Evolutionary conservation across 2,888 invertebrate genomes (phyloP).

Genomic region (Heliconius ismenius): DNA sequence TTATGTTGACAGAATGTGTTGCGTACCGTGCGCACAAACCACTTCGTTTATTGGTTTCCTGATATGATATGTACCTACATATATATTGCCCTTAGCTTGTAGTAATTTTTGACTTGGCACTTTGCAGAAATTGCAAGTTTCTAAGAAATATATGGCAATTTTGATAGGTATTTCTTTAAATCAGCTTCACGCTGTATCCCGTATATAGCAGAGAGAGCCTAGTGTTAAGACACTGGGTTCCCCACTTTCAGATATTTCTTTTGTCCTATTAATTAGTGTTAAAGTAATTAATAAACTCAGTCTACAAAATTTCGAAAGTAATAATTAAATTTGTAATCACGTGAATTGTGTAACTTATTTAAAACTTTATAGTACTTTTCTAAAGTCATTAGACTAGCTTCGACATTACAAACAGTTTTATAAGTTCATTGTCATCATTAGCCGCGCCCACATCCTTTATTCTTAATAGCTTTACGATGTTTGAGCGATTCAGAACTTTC

Average conservation of each 20-base stretch:
- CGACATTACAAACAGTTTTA: slow-evolving; percentile 33
- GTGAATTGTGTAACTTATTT: not conserved
- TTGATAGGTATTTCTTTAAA: not conserved
- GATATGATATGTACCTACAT: slow-evolving; percentile 12
- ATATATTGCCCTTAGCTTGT: too few species aligned
- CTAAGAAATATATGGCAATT: not conserved
- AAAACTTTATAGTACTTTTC: slow-evolving; percentile 3
- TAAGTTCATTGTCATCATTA: slow-evolving; percentile 41
- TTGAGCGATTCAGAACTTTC: slow-evolving; percentile 34
- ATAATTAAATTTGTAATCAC: not conserved
- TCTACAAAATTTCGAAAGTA: not conserved
- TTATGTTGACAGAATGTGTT: slow-evolving; percentile 45
- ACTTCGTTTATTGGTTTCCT: slow-evolving; percentile 32
- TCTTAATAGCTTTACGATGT: slow-evolving; percentile 38
- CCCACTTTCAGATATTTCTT: too few species aligned
- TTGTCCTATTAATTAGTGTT: too few species aligned
- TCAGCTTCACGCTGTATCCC: too few species aligned
- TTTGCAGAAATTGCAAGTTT: not conserved
- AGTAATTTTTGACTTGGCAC: not conserved
- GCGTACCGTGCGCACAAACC: slow-evolving; percentile 36
- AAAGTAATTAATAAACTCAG: too few species aligned
- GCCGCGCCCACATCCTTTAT: slow-evolving; percentile 37
- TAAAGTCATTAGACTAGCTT: slow-evolving; percentile 20
- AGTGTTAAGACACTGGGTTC: too few species aligned
- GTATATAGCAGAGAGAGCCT: too few species aligned